phyloP scores from a whole-genome alignment of 2,888 invertebrate genomes.

The Ophraella communa region DNA sequence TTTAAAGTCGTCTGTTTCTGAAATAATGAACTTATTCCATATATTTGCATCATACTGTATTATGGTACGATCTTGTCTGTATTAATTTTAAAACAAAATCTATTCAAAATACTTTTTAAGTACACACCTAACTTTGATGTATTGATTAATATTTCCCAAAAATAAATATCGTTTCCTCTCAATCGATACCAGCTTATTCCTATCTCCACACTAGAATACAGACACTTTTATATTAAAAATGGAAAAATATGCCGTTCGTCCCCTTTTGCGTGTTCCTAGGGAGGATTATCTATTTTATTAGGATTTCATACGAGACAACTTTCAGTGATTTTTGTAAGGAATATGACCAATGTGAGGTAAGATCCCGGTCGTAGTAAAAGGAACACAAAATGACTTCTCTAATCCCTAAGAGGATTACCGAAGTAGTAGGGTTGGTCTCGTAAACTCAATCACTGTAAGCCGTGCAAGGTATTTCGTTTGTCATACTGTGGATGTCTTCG shows the following conservation, averaged over 20 bases:
- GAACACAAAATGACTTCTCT: slow-evolving; percentile 39
- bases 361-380: slow-evolving; percentile 18
- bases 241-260: neutral
- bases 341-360: slow-evolving; percentile 18
- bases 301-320: slow-evolving; percentile 1
- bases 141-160: too few species aligned
- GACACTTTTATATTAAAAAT: neutral
- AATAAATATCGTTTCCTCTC: too few species aligned
- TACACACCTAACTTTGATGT: too few species aligned
- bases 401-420: slow-evolving; percentile 37
- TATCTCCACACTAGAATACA: too few species aligned
- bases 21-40: too few species aligned
- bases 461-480: slow-evolving; percentile 22
- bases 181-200: too few species aligned
- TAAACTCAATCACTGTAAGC: slow-evolving; percentile 32
- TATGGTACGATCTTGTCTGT: too few species aligned
- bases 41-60: too few species aligned
- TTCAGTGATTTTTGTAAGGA: slow-evolving; percentile 5
- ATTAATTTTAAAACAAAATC: too few species aligned
- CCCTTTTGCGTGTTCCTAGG: neutral
- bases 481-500: slow-evolving; percentile 26
- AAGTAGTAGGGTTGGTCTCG: slow-evolving; percentile 21
- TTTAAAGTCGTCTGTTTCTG: too few species aligned
- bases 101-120: too few species aligned
- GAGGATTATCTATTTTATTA: slow-evolving; percentile 11